Evolutionary conservation across 2,888 invertebrate genomes (phyloP), one percentile per base, ranked within the genome.

Genomic region (Troglohyphantes excavatus): DNA sequence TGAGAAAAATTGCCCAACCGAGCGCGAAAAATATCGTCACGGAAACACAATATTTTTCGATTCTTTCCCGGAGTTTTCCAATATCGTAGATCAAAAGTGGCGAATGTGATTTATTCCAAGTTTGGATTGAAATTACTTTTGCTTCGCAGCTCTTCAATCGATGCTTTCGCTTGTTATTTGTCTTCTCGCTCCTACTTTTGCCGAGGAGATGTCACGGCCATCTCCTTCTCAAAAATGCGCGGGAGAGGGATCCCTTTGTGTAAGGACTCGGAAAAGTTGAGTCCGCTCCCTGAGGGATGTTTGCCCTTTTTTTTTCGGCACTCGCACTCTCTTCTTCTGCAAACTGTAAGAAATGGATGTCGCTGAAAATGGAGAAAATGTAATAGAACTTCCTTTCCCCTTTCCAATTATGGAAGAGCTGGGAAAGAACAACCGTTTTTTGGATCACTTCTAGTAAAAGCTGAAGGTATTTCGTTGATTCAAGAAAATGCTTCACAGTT

Each of bases 91-190:
- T 81, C 79, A 81, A 81, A 81, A 67, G 67, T 81, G 67, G 79
- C 68, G 79, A 81, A 81, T 81, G 79, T 81, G 79, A 81, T 81
- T 81, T 81, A 81, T 81, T 81, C 79, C 39, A 81, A 81, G 79
- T 81, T 81, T 81, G 79, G 79, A 81, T 81, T 81, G 79, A 81
- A 81, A 81, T 81, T 81, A 81, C 79, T 81, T 81, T 81, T 81
- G 79, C 79, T 81, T 81, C 79, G 79, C 53, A 81, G 79, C 79
- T 81, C 53, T 39, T 67, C 79, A 81, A 81, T 81, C 79, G 79
- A 81, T 81, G 79, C 27, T 65, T 27, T 26, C 46, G 67, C 79
- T 78, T 81, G 79, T 81, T 81, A 81, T 81, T 81, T 67, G 67
- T 46, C 65, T 79, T n/a, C 61, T 59, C 61, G 75, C 53, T 23